Evolutionary conservation across 2,888 invertebrate species (phyloP), one percentile per base, ranked within the genome.

Genomic region (Parelbella ahira): DNA sequence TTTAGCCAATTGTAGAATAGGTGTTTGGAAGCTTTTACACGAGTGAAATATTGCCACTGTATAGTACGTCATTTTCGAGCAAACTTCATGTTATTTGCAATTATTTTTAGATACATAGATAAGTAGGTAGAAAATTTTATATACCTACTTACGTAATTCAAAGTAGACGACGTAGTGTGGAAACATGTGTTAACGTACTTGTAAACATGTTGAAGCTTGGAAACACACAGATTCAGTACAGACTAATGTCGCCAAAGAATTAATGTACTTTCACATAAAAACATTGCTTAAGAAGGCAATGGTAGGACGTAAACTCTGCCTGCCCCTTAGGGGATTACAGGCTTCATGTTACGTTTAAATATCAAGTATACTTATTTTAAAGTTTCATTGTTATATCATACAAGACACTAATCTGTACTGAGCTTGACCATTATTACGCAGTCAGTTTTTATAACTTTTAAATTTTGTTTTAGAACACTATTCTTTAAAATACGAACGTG

Each of bases 21-120:
- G 76, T 70, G 84, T 86, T 86, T 86, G 74, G 86, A 86, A 60
- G 86, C 86, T 86, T 86, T 86, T 86, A 86, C 86, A 86, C 82
- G 53, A 72, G 63, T 80, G 78, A 59, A 60, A 65, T 70, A 73
- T 69, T 67, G 63, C 63, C 77, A 79, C 72, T 77, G 79, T 83
- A 78, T 67, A 61, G 77, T 74, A 77, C 67, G 68, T 63, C 66
- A 68, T 68, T 67, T 68, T 60, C 60, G 58, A 63, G 61, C 66
- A 70, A 68, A 62, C 61, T 68, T 67, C 66, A 71, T 69, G 68
- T 76, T 77, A 77, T 63, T 68, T 65, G 68, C 69, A 66, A 64
- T 55, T 69, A 66, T 68, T 54, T 57, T 48, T 57, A 60, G 53
- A 48, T 60, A 60, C 50, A 53, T 72, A 74, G 62, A 52, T 73